These are phyloP conservation scores for Sesamia nonagrioides DNA, from an alignment of 1,140 invertebrate species.

Conservation along the genomic window DNA sequence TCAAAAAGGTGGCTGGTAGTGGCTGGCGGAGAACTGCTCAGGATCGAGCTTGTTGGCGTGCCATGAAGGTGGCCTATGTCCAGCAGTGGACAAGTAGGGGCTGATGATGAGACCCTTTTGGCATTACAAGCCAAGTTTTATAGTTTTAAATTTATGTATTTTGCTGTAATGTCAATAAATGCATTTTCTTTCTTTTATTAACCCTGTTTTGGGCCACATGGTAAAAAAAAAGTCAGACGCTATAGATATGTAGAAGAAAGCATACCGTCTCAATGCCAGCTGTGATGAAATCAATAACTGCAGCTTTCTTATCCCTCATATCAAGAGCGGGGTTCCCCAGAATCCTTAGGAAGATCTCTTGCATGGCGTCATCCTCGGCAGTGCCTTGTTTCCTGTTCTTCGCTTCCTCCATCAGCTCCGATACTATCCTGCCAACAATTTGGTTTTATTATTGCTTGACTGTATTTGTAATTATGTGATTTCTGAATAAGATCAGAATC, in stretches of 20 bases:
- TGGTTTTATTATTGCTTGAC: slow-evolving; percentile 46
- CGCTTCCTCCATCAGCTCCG: slow-evolving; percentile 92
- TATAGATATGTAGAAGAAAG: background rate
- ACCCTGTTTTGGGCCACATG: too few relatives aligned
- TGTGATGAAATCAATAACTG: slow-evolving; percentile 95
- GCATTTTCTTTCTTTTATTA: too few relatives aligned
- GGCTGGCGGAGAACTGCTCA: too few relatives aligned
- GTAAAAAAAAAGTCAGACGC: too few relatives aligned
- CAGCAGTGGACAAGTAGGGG: too few relatives aligned
- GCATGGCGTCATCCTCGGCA: slow-evolving; percentile 88
- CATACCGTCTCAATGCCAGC: slow-evolving; percentile 95
- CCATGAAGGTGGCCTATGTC: too few relatives aligned
- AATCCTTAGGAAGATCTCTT: slow-evolving; percentile 92
- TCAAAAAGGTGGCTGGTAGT: too few relatives aligned
- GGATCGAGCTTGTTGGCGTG: too few relatives aligned
- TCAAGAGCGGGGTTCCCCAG: slow-evolving; percentile 91
- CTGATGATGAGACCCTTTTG: too few relatives aligned
- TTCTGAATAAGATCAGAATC: background rate
- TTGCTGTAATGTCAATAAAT: too few relatives aligned
- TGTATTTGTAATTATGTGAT: background rate
- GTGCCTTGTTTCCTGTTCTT: slow-evolving; percentile 83
- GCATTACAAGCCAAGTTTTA: too few relatives aligned
- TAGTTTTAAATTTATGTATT: too few relatives aligned
- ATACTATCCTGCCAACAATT: slow-evolving; percentile 90
- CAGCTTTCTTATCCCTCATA: slow-evolving; percentile 93